Evolutionary conservation across 1,140 invertebrate species (phyloP).

Genomic region (Nixonia krombeini): DNA sequence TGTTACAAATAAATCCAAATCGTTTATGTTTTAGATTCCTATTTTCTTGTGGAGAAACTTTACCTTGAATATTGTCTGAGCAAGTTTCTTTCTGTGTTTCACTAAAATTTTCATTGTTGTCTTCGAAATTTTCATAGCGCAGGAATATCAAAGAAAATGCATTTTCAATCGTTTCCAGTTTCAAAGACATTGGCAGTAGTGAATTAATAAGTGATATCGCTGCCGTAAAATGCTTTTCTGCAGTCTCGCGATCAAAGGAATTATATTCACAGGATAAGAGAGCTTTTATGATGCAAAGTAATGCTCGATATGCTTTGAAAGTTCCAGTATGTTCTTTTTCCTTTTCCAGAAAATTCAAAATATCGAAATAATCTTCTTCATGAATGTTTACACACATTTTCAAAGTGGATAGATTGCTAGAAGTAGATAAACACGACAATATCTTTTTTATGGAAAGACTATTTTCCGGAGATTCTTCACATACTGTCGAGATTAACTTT

Average conservation of each 20-base stretch:
- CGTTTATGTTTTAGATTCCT: slow-evolving; percentile 9
- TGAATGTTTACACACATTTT: slow-evolving; percentile 56
- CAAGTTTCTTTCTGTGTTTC: slow-evolving; percentile 42
- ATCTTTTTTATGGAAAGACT: slow-evolving; percentile 47
- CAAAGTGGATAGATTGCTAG: slow-evolving; percentile 47
- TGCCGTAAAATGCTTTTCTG: slow-evolving; percentile 32
- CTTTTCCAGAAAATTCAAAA: slow-evolving; percentile 47
- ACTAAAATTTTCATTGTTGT: slow-evolving; percentile 12
- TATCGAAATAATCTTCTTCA: slow-evolving; percentile 42
- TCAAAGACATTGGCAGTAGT: slow-evolving; percentile 45
- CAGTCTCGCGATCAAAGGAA: slow-evolving; percentile 24
- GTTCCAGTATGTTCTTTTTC: slow-evolving; percentile 24
- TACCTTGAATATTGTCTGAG: slow-evolving; percentile 13
- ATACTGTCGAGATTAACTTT: background rate
- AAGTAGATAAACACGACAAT: slow-evolving; percentile 44
- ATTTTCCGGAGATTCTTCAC: slow-evolving; percentile 1
- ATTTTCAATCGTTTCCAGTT: slow-evolving; percentile 57
- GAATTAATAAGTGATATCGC: slow-evolving; percentile 44
- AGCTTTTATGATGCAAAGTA: slow-evolving; percentile 54
- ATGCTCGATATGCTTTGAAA: slow-evolving; percentile 52
- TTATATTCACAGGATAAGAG: slow-evolving; percentile 52
- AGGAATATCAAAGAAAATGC: slow-evolving; percentile 63
- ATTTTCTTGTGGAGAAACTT: slow-evolving; percentile 13
- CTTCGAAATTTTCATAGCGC: slow-evolving; percentile 53
- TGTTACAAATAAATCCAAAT: slow-evolving; percentile 59